Evolutionary conservation across 1,140 invertebrate genomes (phyloP), one percentile per base, ranked within the genome.

Genomic region (Habropoda laboriosa): DNA sequence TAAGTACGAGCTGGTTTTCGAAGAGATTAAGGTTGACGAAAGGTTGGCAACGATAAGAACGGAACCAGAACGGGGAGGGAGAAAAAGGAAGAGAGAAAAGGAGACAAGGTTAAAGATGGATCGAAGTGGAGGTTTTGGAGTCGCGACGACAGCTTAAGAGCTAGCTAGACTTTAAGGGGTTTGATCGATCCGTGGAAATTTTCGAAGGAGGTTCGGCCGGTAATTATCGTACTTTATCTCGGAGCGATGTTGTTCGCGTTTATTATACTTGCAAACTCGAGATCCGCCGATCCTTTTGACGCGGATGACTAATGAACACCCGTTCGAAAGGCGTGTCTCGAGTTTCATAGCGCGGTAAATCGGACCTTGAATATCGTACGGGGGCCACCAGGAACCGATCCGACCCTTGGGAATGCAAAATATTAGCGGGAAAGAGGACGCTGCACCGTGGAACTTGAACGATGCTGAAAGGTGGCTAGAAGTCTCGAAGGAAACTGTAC

Each of bases 281-380:
- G 73, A 76, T 72, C 79, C 79, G 53, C 67, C 42, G 79, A 76
- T 57, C 66, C 66, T 71, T 30, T n/a, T 57, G 38, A 42, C 38
- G 58, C 27, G 53, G 79, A 83, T 81, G 82, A 83, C 82, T 81
- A 58, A 79, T 72, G 77, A 73, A 79, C 80, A 47, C 51, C 64
- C 71, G 78, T 51, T 80, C 38, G 35, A 67, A 79, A 74, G 82
- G 79, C 57, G 82, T 77, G 79, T 63, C 81, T 70, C 55, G 53
- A n/a, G 79, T 75, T 75, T 80, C 71, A 47, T 70, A 81, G 66
- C 32, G 49, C 64, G 40, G 71, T 83, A 80, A 81, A 83, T 81
- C 73, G 72, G 73, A 76, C 66, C 57, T 76, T 57, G 67, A 72
- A 77, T 60, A 58, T 81, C 67, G 47, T 30, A 68, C 16, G 70